Conservation (phyloP, 2,888 invertebrate genomes). For the Sthenelais limicola region DNA sequence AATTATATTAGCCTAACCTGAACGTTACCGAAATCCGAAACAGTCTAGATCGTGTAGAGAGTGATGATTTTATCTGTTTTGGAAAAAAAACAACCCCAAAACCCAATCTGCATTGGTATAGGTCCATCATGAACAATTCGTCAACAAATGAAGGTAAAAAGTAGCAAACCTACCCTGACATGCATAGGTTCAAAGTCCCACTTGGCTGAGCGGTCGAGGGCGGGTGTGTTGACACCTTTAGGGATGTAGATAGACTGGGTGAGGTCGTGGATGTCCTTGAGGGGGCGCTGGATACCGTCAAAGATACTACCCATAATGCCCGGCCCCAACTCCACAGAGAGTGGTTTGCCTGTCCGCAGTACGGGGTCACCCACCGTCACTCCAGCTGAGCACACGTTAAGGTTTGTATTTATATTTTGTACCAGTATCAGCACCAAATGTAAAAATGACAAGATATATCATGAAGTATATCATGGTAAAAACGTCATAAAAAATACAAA, state of each 20-base stretch:
- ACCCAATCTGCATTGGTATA: background rate
- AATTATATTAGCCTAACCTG: too few relatives aligned
- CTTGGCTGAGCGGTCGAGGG: slow-evolving; percentile 82
- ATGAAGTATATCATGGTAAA: too few relatives aligned
- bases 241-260: slow-evolving; percentile 99
- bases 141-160: background rate
- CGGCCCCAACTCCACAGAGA: slow-evolving; percentile 98
- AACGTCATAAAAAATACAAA: too few relatives aligned
- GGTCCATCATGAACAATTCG: background rate
- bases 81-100: background rate
- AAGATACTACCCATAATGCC: slow-evolving; percentile 99
- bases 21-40: too few relatives aligned
- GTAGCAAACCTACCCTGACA: slow-evolving; percentile 56
- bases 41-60: too few relatives aligned
- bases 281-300: slow-evolving; percentile 99
- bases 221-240: slow-evolving; percentile 97
- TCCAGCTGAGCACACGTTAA: slow-evolving; percentile 79
- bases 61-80: too few relatives aligned
- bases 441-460: too few relatives aligned
- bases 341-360: slow-evolving; percentile 96
- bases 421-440: too few relatives aligned
- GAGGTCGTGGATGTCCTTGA: slow-evolving; percentile 93
- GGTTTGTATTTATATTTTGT: too few relatives aligned
- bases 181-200: slow-evolving; percentile 86
- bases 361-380: slow-evolving; percentile 99